These are phyloP conservation scores for Germaria angustata DNA, from an alignment of 2,888 invertebrate genomes.

Conservation along the genomic window DNA sequence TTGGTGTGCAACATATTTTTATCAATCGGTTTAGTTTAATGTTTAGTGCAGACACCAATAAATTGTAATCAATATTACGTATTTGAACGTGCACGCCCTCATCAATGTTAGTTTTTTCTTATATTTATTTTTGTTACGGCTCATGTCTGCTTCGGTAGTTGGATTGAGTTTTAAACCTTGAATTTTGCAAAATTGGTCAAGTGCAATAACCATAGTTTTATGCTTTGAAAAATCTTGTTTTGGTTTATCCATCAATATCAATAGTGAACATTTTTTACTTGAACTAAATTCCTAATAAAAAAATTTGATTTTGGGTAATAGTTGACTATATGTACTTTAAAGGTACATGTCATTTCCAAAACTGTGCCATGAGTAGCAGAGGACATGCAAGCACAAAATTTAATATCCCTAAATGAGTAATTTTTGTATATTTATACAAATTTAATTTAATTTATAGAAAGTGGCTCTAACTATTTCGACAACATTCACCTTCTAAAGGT, in stretches of 20 bases:
- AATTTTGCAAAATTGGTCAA: constrained; percentile 18
- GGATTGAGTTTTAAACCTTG: constrained; percentile 6
- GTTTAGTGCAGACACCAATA: constrained; percentile 2
- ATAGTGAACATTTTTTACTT: not conserved
- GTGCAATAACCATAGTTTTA: not conserved
- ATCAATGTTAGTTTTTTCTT: no score
- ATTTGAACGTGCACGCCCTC: constrained; percentile 24
- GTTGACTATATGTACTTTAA: no score
- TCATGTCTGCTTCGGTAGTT: not conserved
- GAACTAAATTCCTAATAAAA: constrained; percentile 1
- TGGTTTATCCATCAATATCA: not conserved
- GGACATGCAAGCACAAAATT: no score
- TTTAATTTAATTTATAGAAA: no score
- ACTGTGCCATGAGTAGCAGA: no score
- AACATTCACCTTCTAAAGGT: no score
- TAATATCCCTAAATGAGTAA: no score
- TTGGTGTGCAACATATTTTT: constrained; percentile 1
- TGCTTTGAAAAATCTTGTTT: not conserved
- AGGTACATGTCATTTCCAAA: no score
- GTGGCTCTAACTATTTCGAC: no score
- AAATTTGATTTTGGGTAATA: no score
- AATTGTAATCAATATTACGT: constrained; percentile 4
- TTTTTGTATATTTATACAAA: no score
- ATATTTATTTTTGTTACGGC: not conserved
- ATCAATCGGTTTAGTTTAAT: not conserved